These are phyloP conservation scores for Yoshiicerus persimilis DNA, from an alignment of 1,140 invertebrate genomes.

Conservation along the genomic window DNA sequence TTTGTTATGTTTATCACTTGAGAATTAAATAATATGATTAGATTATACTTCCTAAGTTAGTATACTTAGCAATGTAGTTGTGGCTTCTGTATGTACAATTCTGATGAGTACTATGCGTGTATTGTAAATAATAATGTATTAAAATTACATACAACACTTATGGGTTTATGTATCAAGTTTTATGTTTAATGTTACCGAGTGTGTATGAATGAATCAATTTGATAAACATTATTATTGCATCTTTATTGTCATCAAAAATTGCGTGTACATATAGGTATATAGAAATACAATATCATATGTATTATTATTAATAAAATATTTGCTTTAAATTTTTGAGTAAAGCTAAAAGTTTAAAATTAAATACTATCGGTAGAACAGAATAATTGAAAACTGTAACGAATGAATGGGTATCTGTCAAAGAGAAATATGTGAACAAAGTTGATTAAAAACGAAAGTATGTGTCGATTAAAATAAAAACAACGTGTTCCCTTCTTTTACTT, in stretches of 20 bases:
- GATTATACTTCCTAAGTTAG: neutral
- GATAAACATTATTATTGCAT: neutral
- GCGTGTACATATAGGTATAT: neutral
- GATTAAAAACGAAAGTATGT: conserved; percentile 14
- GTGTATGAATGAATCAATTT: neutral
- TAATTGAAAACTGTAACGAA: neutral
- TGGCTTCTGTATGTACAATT: neutral
- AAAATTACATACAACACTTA: neutral
- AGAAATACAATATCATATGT: neutral
- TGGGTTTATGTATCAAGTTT: neutral
- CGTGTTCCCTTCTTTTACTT: neutral
- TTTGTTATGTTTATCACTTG: conserved; percentile 18
- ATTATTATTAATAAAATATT: neutral
- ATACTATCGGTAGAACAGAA: neutral
- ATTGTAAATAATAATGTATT: neutral
- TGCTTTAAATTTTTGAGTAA: neutral
- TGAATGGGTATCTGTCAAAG: neutral
- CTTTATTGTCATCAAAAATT: neutral
- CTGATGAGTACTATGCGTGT: neutral
- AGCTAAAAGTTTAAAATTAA: neutral
- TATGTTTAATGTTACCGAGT: neutral
- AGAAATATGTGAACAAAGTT: conserved; percentile 9
- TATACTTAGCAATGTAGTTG: neutral
- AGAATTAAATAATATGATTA: neutral
- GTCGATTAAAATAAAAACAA: conserved; percentile 6